These are phyloP conservation scores for Zootermopsis nevadensis DNA, from an alignment of 2,888 invertebrate species.

Conservation along the genomic window DNA sequence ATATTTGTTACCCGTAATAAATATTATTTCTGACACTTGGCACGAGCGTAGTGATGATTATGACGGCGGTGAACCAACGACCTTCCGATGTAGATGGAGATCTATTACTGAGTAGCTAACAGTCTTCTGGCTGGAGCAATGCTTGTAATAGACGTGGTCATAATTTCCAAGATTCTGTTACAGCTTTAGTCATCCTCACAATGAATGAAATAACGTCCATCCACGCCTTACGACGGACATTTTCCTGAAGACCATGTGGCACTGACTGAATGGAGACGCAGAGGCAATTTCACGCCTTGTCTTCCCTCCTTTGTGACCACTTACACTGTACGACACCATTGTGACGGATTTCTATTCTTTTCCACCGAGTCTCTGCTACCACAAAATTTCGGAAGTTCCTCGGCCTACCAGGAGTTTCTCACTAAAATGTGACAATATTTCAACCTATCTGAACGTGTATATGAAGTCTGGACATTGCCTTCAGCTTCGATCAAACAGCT, in stretches of 20 bases:
- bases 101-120: too few species aligned
- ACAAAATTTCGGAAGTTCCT: conserved; percentile 4
- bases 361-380: not conserved
- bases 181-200: too few species aligned
- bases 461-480: too few species aligned
- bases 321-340: not conserved
- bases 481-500: too few species aligned
- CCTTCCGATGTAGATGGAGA: too few species aligned
- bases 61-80: too few species aligned
- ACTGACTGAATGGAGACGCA: conserved; percentile 21
- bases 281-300: conserved; percentile 35
- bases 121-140: not conserved
- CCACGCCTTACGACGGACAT: not conserved
- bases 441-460: too few species aligned
- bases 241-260: not conserved
- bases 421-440: too few species aligned
- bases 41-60: too few species aligned
- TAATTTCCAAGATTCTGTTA: not conserved
- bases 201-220: not conserved
- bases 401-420: not conserved
- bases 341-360: conserved; percentile 17
- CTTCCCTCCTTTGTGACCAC: conserved; percentile 8
- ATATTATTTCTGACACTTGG: too few species aligned
- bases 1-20: too few species aligned
- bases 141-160: not conserved